phyloP scores from a whole-genome alignment of 30 jellyfish, hydroid and myxozoan species.

The Aurelia sp. region DNA sequence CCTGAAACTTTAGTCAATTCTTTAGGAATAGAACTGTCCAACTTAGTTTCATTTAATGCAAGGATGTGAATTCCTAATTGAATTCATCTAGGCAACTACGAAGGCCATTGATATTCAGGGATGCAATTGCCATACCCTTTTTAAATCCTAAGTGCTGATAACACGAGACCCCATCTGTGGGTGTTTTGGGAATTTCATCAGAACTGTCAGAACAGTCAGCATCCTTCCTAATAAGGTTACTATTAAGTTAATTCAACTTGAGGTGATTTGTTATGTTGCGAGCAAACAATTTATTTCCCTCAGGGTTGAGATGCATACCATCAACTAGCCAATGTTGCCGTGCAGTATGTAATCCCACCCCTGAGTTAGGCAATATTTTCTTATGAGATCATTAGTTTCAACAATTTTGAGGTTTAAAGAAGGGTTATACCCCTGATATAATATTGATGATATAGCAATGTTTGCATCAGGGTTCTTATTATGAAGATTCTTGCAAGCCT shows the following conservation, averaged over 20 bases:
- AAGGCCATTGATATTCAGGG: slow-evolving; percentile 27
- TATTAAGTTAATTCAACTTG: not conserved
- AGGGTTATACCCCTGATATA: slow-evolving; percentile 10
- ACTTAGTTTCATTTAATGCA: slow-evolving; percentile 20
- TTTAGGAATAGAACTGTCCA: slow-evolving; percentile 1
- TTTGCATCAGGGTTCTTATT: slow-evolving; percentile 3
- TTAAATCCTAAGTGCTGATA: slow-evolving; percentile 34
- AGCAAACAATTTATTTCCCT: slow-evolving; percentile 22
- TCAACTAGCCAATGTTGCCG: slow-evolving; percentile 9
- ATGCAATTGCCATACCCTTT: too few species aligned
- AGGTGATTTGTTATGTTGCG: slow-evolving; percentile 4
- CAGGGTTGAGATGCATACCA: slow-evolving; percentile 37
- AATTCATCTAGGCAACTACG: slow-evolving; percentile 2
- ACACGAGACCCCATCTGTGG: not conserved
- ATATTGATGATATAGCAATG: slow-evolving; percentile 1
- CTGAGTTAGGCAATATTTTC: not conserved
- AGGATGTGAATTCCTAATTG: slow-evolving; percentile 7
- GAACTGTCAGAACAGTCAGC: not conserved
- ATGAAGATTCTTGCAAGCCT: not conserved
- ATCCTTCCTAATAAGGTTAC: not conserved
- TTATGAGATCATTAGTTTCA: slow-evolving; percentile 4
- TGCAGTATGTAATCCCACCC: slow-evolving; percentile 12
- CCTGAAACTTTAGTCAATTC: slow-evolving; percentile 3
- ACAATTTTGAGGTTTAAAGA: slow-evolving; percentile 6
- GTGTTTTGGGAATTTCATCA: not conserved